These are phyloP conservation scores for Pherbina coryleti DNA, from an alignment of 2,888 invertebrate species.

Conservation along the genomic window DNA sequence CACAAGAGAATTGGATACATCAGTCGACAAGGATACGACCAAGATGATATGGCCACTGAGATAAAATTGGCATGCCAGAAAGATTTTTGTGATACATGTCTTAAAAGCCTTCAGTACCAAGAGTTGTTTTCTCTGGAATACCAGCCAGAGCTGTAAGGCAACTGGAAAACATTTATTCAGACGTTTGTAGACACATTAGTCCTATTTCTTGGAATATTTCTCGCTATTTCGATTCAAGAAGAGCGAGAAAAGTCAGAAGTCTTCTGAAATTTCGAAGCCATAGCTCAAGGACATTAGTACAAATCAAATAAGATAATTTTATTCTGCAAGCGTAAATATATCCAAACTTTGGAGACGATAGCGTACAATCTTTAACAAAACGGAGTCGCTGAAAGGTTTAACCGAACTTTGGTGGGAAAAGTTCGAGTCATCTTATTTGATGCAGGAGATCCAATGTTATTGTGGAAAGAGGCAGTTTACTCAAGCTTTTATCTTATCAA, in stretches of 20 bases:
- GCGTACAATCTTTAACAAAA: constrained; percentile 43
- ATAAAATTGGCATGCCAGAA: not conserved
- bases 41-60: not conserved
- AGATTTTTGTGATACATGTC: not conserved
- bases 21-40: not conserved
- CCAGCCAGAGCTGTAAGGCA: constrained; percentile 3
- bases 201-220: not conserved
- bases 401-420: not conserved
- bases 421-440: constrained; percentile 17
- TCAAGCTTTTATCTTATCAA: too few relatives aligned
- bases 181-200: not conserved
- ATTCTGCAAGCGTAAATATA: constrained; percentile 51
- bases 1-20: not conserved
- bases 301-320: constrained; percentile 41
- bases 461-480: constrained; percentile 36
- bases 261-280: constrained; percentile 2
- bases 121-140: constrained; percentile 5
- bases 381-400: constrained; percentile 36
- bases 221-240: not conserved
- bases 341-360: constrained; percentile 43
- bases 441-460: constrained; percentile 24
- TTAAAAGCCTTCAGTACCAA: not conserved
- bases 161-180: not conserved
- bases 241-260: not conserved
- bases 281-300: constrained; percentile 52